These are phyloP conservation scores for Sarcoramphus papa DNA, from an alignment of 2,797 vertebrate genomes.

Conservation along the genomic window DNA sequence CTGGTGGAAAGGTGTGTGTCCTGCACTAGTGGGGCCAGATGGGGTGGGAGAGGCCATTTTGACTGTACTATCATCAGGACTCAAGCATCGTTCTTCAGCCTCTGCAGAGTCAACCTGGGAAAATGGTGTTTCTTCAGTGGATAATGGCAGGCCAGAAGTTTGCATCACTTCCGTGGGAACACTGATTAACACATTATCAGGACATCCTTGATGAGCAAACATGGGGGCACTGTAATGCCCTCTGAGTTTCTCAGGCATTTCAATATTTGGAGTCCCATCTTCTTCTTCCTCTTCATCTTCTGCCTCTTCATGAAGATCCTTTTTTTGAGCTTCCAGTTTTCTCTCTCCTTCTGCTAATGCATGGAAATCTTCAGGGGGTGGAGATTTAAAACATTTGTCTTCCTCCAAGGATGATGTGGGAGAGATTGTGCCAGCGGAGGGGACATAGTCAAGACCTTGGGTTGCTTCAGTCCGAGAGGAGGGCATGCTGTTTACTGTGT, in stretches of 20 bases:
- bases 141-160: constrained; percentile 53
- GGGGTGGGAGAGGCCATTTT: constrained; percentile 92
- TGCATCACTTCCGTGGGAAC: constrained; percentile 31
- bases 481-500: constrained; percentile 88
- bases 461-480: constrained; percentile 86
- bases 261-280: constrained; percentile 81
- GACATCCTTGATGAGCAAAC: constrained; percentile 71
- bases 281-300: constrained; percentile 87
- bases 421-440: constrained; percentile 96
- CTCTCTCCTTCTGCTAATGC: constrained; percentile 79
- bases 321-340: constrained; percentile 69
- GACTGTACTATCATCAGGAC: constrained; percentile 94
- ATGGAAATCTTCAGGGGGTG: constrained; percentile 91
- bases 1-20: constrained; percentile 90
- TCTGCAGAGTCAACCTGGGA: constrained; percentile 77
- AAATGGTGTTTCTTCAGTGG: constrained; percentile 5
- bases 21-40: constrained; percentile 90
- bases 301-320: constrained; percentile 72
- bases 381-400: constrained; percentile 97
- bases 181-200: constrained; percentile 1
- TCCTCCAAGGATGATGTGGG: constrained; percentile 98
- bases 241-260: constrained; percentile 82
- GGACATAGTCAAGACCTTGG: constrained; percentile 92
- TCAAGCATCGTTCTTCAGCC: constrained; percentile 87
- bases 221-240: constrained; percentile 77